Conservation (phyloP, 2,113 vertebrate species). For the Peromyscus leucopus region DNA sequence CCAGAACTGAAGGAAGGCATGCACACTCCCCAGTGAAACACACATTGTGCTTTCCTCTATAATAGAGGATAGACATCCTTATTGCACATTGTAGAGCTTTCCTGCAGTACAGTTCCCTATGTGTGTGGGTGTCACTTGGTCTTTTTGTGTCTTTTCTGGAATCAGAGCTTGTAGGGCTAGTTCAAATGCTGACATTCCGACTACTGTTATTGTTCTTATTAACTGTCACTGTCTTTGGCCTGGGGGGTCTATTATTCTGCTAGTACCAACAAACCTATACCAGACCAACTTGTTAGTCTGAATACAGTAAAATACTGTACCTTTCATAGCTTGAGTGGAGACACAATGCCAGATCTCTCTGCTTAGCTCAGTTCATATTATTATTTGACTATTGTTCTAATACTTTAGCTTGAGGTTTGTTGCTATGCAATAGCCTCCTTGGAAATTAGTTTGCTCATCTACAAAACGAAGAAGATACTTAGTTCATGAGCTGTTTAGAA, state of each 20-base stretch:
- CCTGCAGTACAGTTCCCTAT: too few species aligned
- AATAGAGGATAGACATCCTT: neutral
- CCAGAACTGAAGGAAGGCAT: too few species aligned
- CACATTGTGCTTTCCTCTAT: fast-evolving
- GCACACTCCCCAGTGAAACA: too few species aligned
- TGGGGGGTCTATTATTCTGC: neutral
- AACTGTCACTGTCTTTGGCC: neutral
- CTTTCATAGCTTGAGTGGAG: neutral
- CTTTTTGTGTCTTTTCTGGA: neutral
- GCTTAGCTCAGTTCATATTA: neutral
- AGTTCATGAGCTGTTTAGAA: neutral
- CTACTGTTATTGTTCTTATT: neutral
- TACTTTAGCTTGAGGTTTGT: neutral
- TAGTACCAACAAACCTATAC: neutral
- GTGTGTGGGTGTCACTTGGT: neutral
- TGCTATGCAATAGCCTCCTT: neutral
- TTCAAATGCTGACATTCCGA: neutral
- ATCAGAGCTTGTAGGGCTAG: neutral
- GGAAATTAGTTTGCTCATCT: neutral
- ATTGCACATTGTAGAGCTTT: neutral
- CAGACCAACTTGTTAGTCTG: neutral
- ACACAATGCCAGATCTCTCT: neutral
- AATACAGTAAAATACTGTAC: neutral
- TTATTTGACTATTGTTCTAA: neutral
- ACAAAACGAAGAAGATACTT: neutral